These are phyloP conservation scores for Ormyrus pomaceus DNA, from an alignment of 2,888 invertebrate species.

Conservation along the genomic window DNA sequence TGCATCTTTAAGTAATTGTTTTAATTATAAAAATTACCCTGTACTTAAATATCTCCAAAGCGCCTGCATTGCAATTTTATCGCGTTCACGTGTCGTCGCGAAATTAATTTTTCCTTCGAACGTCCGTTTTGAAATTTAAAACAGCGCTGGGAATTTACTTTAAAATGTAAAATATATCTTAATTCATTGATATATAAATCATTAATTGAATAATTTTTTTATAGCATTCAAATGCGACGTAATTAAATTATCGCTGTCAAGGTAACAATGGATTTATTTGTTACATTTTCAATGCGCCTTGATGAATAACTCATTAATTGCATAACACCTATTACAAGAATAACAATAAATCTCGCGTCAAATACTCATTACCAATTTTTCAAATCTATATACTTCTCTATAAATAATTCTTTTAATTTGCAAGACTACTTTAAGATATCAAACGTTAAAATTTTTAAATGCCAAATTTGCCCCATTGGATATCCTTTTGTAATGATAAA, in stretches of 20 bases:
- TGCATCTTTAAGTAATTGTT: conserved; percentile 19
- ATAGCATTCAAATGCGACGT: neutral
- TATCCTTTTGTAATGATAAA: too few species aligned
- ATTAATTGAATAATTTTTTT: conserved; percentile 17
- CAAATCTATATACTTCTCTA: neutral
- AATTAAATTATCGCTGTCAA: conserved; percentile 28
- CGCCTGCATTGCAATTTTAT: neutral
- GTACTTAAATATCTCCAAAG: neutral
- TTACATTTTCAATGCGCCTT: conserved; percentile 36
- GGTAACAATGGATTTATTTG: conserved; percentile 49
- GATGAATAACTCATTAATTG: conserved; percentile 46
- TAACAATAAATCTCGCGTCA: conserved; percentile 25
- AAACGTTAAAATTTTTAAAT: neutral
- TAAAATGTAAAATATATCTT: neutral
- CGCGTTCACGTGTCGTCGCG: neutral
- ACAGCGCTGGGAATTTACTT: neutral
- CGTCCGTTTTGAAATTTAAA: neutral
- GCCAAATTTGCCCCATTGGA: neutral
- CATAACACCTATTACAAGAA: conserved; percentile 22
- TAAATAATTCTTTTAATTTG: neutral
- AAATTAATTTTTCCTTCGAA: neutral
- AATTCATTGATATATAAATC: neutral
- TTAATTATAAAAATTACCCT: conserved; percentile 17
- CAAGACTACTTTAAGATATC: neutral
- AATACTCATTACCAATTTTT: conserved; percentile 14